These are phyloP conservation scores for Chymomyza fuscimana DNA, from an alignment of 2,888 invertebrate species.

Conservation along the genomic window DNA sequence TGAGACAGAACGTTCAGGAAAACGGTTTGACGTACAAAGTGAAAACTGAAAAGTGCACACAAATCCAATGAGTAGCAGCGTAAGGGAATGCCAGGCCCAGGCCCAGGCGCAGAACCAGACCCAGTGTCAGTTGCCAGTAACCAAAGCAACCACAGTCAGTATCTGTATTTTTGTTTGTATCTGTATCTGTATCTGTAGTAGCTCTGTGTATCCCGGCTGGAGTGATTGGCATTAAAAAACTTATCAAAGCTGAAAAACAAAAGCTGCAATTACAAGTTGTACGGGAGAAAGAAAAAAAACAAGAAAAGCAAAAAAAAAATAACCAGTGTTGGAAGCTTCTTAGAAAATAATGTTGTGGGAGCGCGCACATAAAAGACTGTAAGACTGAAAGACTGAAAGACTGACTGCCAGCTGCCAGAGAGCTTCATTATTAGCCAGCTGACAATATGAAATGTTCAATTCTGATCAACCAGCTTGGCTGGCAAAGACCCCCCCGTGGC, in stretches of 20 bases:
- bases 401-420: not conserved
- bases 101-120: not conserved
- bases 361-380: not conserved
- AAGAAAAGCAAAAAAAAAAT: not conserved
- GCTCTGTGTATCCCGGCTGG: conserved; percentile 19
- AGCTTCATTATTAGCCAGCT: not conserved
- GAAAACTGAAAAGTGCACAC: not conserved
- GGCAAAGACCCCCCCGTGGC: not conserved
- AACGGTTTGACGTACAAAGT: not conserved
- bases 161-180: not conserved
- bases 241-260: conserved; percentile 42
- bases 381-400: too few relatives aligned
- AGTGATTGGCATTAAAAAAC: conserved; percentile 53
- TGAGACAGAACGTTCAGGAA: not conserved
- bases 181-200: not conserved
- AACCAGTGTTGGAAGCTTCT: not conserved
- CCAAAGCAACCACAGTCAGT: not conserved
- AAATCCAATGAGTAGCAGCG: not conserved
- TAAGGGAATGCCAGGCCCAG: not conserved
- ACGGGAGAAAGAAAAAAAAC: not conserved
- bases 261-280: conserved; percentile 17
- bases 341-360: not conserved
- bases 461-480: not conserved
- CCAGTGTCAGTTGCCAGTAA: not conserved
- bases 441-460: not conserved